Conservation (phyloP, 1,140 invertebrate species). For the Ips nitidus region DNA sequence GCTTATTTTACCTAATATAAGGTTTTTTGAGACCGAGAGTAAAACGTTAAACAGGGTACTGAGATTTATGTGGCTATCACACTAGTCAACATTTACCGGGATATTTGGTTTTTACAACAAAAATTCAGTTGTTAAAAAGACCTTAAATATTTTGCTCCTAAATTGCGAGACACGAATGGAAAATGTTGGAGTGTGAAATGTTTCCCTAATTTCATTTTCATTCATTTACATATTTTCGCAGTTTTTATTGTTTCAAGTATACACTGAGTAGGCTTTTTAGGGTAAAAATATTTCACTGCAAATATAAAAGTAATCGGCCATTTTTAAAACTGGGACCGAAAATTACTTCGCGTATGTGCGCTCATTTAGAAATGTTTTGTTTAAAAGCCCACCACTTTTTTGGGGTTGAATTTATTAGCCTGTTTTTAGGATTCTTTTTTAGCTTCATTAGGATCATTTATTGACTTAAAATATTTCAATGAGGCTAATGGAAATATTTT, state of each 20-base stretch:
- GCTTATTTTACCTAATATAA: no score
- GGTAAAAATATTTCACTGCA: constrained; percentile 2
- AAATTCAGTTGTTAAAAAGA: neutral
- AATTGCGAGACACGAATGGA: constrained; percentile 6
- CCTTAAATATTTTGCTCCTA: constrained; percentile 6
- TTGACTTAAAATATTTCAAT: no score
- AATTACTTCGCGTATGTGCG: no score
- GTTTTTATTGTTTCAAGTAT: constrained; percentile 11
- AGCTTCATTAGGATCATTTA: no score
- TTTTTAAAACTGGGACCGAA: no score
- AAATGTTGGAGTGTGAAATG: constrained; percentile 18
- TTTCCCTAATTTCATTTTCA: constrained; percentile 19
- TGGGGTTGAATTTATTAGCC: no score
- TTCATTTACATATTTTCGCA: constrained; percentile 17
- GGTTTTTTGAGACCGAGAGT: neutral
- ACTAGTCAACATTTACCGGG: neutral
- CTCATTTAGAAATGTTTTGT: no score
- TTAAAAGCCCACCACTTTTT: no score
- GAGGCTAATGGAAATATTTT: no score
- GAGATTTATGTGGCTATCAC: neutral
- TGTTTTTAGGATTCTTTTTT: no score
- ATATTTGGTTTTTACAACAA: no score
- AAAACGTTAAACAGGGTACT: neutral
- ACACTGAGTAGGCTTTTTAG: constrained; percentile 6
- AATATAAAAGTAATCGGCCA: neutral